Base-by-base conservation (phyloP, 2,113 vertebrate species). In the Engraulis encrasicolus region DNA sequence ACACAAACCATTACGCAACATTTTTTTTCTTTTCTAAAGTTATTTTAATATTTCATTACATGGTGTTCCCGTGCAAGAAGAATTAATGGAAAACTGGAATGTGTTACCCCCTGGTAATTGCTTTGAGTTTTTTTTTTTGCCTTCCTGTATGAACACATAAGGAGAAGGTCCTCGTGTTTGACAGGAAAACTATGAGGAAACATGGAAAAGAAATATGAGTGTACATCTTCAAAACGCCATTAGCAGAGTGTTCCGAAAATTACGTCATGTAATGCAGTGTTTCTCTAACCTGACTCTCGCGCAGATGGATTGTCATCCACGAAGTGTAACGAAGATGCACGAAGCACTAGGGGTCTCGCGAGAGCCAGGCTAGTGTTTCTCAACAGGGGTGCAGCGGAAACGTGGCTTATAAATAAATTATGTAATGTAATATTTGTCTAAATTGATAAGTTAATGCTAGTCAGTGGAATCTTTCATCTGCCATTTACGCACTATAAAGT, bases 41-140 rank as follows among this genome's bases (percentile, higher is more conserved):
- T 74, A 84, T 84, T 79, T 85, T 12, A 87, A 88, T 86, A 88
- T 88, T 87, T 88, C 61, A 88, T 85, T 84, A 79, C 40, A 34
- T 78, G 82, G 34, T 81, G 71, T 88, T 85, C 78, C 84, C 61
- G 82, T 88, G 74, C 50, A 66, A 81, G 50, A 85, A 85, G 50
- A 85, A 85, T 82, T 82, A 87, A 86, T 87, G 80, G 81, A 89
- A 85, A 80, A 84, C 81, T 50, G 45, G 58, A 81, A 52, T 84
- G 82, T 74, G 66, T 74, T 34, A 74, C 66, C 31, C 66, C 6
- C 15, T 45, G 23, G 37, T 61, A 83, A 58, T 85, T 58, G 11
- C 31, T 37, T 15, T 23, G 61, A 52, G 36, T 14, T 58, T 23
- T 54, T 58, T 23, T 54, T 66, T 50, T 40, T 45, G 45, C 27